Evolutionary conservation across 2,888 invertebrate genomes (phyloP).

Genomic region (Patella caerulea): DNA sequence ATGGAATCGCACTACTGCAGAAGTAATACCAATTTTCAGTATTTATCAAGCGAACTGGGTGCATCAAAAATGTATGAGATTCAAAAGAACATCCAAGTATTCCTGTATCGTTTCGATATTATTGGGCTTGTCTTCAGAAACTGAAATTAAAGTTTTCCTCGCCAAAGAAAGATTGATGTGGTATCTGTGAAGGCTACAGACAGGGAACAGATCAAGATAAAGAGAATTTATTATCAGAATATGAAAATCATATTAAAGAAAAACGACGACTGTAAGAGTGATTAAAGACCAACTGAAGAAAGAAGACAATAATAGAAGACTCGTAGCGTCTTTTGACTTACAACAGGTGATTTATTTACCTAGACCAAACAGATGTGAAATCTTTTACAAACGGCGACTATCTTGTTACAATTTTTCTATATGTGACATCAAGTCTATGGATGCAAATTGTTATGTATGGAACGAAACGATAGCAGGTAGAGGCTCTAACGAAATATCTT

Average conservation of each 20-base stretch:
- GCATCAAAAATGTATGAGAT: not conserved
- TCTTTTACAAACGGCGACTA: not conserved
- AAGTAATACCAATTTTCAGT: not conserved
- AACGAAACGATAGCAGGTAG: not conserved
- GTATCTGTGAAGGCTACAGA: slow-evolving; percentile 1
- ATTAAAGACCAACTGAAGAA: not conserved
- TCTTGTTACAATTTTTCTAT: not conserved
- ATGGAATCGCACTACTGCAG: not conserved
- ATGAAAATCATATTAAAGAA: not conserved
- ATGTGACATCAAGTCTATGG: not conserved
- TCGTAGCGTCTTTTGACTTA: not conserved
- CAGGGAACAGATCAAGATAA: not conserved
- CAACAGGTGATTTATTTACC: not conserved
- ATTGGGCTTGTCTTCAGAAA: not conserved
- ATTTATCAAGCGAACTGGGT: not conserved
- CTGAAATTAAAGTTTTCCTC: not conserved
- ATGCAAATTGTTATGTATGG: not conserved
- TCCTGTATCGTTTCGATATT: not conserved
- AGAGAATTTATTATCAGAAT: not conserved
- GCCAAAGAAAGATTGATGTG: not conserved
- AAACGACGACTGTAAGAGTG: not conserved
- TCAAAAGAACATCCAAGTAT: not conserved
- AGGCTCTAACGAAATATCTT: not conserved
- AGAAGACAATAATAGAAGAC: not conserved
- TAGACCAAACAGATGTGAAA: not conserved